Evolutionary conservation across 2,888 invertebrate species (phyloP).

Genomic region (Amiota communis): DNA sequence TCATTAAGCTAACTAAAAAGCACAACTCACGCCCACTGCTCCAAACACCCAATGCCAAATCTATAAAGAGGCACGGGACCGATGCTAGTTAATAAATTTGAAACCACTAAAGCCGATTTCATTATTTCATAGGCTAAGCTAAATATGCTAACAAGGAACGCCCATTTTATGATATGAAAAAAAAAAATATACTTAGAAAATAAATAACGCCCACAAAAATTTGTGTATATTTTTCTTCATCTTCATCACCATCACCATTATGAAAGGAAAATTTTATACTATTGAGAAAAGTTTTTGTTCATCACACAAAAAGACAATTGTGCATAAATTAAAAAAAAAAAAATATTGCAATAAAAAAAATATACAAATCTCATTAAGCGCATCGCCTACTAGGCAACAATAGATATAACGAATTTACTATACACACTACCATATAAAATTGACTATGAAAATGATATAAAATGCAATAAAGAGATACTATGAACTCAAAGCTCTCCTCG

Average conservation of each 20-base stretch:
- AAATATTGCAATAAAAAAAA: no score
- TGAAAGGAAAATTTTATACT: neutral
- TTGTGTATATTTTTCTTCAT: neutral
- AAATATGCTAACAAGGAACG: neutral
- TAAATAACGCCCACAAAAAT: constrained; percentile 30
- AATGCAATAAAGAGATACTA: constrained; percentile 23
- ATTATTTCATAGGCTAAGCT: no score
- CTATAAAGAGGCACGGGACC: no score
- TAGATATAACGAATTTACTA: constrained; percentile 40
- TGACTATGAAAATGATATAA: constrained; percentile 36
- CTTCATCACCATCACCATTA: no score
- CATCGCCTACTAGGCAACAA: constrained; percentile 55
- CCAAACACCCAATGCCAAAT: no score
- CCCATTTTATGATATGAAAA: constrained; percentile 22
- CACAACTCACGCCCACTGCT: no score
- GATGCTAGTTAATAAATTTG: no score
- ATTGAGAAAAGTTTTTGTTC: neutral
- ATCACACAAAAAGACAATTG: constrained; percentile 8
- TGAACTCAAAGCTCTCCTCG: no score
- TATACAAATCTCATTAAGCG: constrained; percentile 57
- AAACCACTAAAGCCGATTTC: no score
- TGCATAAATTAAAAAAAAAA: constrained; percentile 44
- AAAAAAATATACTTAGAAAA: constrained; percentile 31
- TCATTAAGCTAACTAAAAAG: no score
- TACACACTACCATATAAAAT: constrained; percentile 22